Percentiles rank a stretch among this genome's conserved stretches.
These are phyloP conservation scores for Dryoscopus gambensis DNA, from an alignment of 2,113 vertebrate species.

Conservation along the genomic window DNA sequence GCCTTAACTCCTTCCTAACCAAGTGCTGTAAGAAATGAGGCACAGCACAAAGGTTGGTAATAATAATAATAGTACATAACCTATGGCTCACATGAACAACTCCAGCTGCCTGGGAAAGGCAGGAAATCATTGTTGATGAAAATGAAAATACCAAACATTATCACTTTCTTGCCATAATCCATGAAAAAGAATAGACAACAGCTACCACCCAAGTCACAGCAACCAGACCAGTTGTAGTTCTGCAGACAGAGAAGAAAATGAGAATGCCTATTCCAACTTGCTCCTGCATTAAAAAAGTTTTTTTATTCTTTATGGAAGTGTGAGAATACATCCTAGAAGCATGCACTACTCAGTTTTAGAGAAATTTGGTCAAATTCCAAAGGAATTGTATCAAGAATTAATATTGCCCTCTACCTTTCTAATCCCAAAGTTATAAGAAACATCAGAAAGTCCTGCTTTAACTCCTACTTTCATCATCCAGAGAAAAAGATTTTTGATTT, in stretches of 20 bases:
- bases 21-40: background rate
- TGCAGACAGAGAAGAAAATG: background rate
- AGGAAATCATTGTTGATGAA: background rate
- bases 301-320: background rate
- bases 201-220: background rate
- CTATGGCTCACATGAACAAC: background rate
- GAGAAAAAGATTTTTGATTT: background rate
- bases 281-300: background rate
- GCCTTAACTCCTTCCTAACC: background rate
- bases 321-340: background rate
- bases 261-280: background rate
- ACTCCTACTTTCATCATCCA: background rate
- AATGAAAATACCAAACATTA: background rate
- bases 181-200: background rate
- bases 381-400: background rate
- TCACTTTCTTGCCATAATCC: background rate
- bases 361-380: background rate
- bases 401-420: background rate
- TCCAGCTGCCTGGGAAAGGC: background rate
- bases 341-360: background rate
- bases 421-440: background rate
- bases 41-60: accelerated
- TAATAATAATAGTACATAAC: background rate
- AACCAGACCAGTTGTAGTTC: background rate
- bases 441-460: background rate